Conservation (phyloP, 2,797 vertebrate genomes). For the Tragopan temminckii region DNA sequence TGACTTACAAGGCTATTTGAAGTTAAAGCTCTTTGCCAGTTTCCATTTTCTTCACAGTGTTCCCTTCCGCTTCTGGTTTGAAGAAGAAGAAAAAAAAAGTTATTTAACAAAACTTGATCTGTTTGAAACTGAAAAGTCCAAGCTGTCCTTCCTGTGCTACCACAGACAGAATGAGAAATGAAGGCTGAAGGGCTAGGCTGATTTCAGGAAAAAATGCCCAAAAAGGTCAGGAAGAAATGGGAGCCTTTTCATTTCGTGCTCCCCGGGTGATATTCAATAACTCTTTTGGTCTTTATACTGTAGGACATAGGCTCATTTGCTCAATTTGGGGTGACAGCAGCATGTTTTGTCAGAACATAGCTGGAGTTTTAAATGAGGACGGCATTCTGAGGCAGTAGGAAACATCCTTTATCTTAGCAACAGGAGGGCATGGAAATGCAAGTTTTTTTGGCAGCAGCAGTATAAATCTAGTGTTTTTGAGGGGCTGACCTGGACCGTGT, state of each 20-base stretch:
- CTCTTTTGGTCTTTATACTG: slow-evolving; percentile 84
- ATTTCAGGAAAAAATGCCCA: slow-evolving; percentile 71
- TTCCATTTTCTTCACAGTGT: slow-evolving; percentile 76
- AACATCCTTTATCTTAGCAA: slow-evolving; percentile 87
- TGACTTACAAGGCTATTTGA: slow-evolving; percentile 63
- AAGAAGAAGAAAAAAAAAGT: slow-evolving; percentile 56
- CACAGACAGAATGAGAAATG: slow-evolving; percentile 74
- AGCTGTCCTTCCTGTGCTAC: slow-evolving; percentile 84
- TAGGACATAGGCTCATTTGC: slow-evolving; percentile 81
- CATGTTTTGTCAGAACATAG: slow-evolving; percentile 83
- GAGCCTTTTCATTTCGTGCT: slow-evolving; percentile 88
- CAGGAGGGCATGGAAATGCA: slow-evolving; percentile 83
- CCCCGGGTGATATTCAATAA: slow-evolving; percentile 91
- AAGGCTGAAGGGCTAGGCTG: slow-evolving; percentile 75
- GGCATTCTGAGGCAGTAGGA: slow-evolving; percentile 80
- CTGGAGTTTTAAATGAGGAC: slow-evolving; percentile 80
- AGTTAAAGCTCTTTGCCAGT: slow-evolving; percentile 73
- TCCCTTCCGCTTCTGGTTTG: slow-evolving; percentile 72
- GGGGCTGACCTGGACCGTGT: slow-evolving; percentile 81
- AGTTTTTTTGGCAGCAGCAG: slow-evolving; percentile 82
- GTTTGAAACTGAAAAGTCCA: slow-evolving; percentile 80
- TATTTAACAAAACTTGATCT: slow-evolving; percentile 84
- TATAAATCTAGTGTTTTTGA: slow-evolving; percentile 84
- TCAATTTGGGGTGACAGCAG: slow-evolving; percentile 86
- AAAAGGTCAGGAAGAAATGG: slow-evolving; percentile 88